These are phyloP conservation scores for Drosophila bocki DNA, from an alignment of 1,140 invertebrate species.

Conservation along the genomic window DNA sequence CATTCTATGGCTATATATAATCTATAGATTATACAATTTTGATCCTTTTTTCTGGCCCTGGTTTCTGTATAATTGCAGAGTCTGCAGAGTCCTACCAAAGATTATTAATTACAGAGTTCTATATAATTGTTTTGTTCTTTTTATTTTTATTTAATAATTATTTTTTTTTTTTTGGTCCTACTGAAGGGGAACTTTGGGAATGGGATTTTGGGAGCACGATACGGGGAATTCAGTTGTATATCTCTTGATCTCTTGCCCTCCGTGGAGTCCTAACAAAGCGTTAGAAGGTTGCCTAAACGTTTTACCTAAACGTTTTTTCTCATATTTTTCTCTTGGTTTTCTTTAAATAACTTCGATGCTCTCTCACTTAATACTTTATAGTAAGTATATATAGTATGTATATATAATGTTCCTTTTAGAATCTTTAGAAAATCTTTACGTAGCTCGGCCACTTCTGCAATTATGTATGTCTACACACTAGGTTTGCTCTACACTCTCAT, in stretches of 20 bases:
- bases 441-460: constrained; percentile 78
- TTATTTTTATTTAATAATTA: background rate
- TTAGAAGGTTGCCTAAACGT: constrained; percentile 30
- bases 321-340: constrained; percentile 9
- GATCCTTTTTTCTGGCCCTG: constrained; percentile 56
- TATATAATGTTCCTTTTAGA: constrained; percentile 75
- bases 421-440: constrained; percentile 77
- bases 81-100: constrained; percentile 14
- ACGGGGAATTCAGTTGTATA: constrained; percentile 42
- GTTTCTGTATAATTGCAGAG: constrained; percentile 45
- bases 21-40: constrained; percentile 54
- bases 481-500: constrained; percentile 24
- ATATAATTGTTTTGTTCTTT: background rate
- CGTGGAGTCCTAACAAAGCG: constrained; percentile 52
- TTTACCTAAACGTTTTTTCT: constrained; percentile 26
- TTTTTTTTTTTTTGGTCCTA: constrained; percentile 6
- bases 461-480: constrained; percentile 50
- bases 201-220: constrained; percentile 44
- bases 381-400: constrained; percentile 55
- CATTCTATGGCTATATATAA: constrained; percentile 39
- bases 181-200: constrained; percentile 12
- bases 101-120: constrained; percentile 2
- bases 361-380: constrained; percentile 72
- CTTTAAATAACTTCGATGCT: constrained; percentile 71
- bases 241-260: constrained; percentile 16